phyloP scores from a whole-genome alignment of 2,888 invertebrate species.

The Gastrophysa polygoni region DNA sequence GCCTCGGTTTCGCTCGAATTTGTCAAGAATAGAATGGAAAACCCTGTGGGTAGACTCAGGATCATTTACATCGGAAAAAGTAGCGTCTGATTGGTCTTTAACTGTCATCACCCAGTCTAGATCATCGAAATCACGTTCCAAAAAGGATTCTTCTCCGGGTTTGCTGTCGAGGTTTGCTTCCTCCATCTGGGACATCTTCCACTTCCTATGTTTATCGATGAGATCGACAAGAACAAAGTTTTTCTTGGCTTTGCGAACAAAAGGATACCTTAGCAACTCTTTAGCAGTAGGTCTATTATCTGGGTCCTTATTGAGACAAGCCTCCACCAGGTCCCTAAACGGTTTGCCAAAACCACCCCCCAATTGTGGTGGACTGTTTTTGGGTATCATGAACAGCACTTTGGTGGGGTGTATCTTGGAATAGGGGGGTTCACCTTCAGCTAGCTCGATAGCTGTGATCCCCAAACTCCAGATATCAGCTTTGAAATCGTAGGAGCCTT shows the following conservation, averaged over 20 bases:
- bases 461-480: constrained; percentile 98
- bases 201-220: constrained; percentile 97
- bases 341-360: constrained; percentile 89
- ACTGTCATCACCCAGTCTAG: constrained; percentile 25
- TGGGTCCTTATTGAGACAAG: constrained; percentile 98
- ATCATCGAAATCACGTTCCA: constrained; percentile 1
- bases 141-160: background rate
- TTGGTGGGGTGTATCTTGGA: constrained; percentile 96
- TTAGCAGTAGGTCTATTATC: constrained; percentile 98
- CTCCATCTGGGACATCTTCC: constrained; percentile 90
- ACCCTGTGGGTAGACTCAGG: background rate
- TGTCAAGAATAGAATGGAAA: background rate
- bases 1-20: background rate
- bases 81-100: background rate
- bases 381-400: constrained; percentile 93
- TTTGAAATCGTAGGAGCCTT: constrained; percentile 94
- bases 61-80: background rate
- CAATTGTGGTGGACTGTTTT: constrained; percentile 93
- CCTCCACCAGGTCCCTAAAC: constrained; percentile 96
- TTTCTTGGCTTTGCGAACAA: constrained; percentile 97
- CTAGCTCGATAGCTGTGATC: constrained; percentile 94
- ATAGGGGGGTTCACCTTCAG: constrained; percentile 97
- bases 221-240: constrained; percentile 97
- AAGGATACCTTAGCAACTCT: constrained; percentile 94
- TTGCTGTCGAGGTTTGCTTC: constrained; percentile 76